Base-by-base conservation (phyloP, 2,113 vertebrate genomes). In the Channa maculata region DNA sequence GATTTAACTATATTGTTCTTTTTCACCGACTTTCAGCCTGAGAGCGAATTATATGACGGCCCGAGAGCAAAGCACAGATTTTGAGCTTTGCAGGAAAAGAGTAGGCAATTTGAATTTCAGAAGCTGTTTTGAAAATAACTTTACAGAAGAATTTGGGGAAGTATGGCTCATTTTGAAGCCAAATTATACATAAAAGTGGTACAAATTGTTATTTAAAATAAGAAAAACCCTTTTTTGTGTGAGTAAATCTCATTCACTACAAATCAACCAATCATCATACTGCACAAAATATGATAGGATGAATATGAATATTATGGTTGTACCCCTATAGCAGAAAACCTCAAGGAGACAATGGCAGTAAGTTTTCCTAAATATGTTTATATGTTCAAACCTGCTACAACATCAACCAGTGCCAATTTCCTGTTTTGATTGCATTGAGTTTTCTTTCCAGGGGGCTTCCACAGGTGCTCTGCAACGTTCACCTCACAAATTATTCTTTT, bases 81-180 rank as follows among this genome's bases (percentile, higher is more conserved):
- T 44, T 6, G 52, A 75, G 71, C 63, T 84, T 66, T 71, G 67
- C 57, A 52, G 80, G 82, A 88, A 82, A 83, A 87, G 71, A 88
- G 88, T 89, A 82, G 82, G 72, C 77, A 84, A 75, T 43, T 82
- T 75, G 71, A 89, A 71, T 89, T 86, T 75, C 46, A 75, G 67
- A 76, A 87, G 60, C 3, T 73, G 53, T 46, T 50, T 51, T 39
- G 1, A 39, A 63, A 12, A 54, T 41, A 44, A 61, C n/a, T n/a
- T n/a, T n/a, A n/a, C n/a, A n/a, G n/a, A n/a, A n/a, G n/a, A n/a
- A n/a, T n/a, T n/a, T n/a, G n/a, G n/a, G n/a, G n/a, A n/a, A 5
- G 12, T 12, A 6, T 58, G n/a, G n/a, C n/a, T n/a, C n/a, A n/a
- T n/a, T n/a, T n/a, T n/a, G n/a, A n/a, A n/a, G n/a, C n/a, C n/a